phyloP scores from a whole-genome alignment of 2,797 vertebrate genomes.

The Myoxocephalus aenaeus region DNA sequence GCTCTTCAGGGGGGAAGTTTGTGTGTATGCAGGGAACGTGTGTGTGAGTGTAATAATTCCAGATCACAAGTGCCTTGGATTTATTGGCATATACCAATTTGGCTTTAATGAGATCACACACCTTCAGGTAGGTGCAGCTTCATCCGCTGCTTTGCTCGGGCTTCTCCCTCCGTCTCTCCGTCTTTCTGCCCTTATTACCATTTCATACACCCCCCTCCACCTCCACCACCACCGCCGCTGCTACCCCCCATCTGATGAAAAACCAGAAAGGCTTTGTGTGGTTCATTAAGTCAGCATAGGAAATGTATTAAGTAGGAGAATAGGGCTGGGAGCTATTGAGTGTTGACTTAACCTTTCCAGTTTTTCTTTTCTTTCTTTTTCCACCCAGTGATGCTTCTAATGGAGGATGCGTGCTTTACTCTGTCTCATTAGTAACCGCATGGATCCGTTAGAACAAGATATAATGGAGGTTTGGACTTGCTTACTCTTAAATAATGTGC shows the following conservation, averaged over 20 bases:
- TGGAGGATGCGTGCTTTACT: constrained; percentile 63
- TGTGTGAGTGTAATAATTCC: constrained; percentile 88
- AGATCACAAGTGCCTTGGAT: constrained; percentile 88
- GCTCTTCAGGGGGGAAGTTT: constrained; percentile 70
- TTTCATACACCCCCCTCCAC: constrained; percentile 84
- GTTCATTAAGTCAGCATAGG: constrained; percentile 99
- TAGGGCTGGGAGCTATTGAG: constrained; percentile 77
- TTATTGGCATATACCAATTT: constrained; percentile 97
- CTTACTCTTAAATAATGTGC: constrained; percentile 52
- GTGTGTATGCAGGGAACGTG: constrained; percentile 55
- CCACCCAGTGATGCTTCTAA: constrained; percentile 61
- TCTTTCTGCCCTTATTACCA: constrained; percentile 91
- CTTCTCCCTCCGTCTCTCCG: constrained; percentile 71
- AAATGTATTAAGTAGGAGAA: constrained; percentile 98
- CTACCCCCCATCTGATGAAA: constrained; percentile 93
- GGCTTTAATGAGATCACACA: constrained; percentile 98
- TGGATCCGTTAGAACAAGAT: constrained; percentile 55
- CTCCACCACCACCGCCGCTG: constrained; percentile 9
- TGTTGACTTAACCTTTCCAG: constrained; percentile 84
- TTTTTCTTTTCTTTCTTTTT: constrained; percentile 54
- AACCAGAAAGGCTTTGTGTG: constrained; percentile 97
- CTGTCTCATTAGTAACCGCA: constrained; percentile 67
- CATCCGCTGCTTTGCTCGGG: constrained; percentile 66
- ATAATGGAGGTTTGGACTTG: constrained; percentile 56
- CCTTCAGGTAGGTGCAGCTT: constrained; percentile 91